phyloP scores from a whole-genome alignment of 2,113 vertebrate species.

The Perognathus longimembris region DNA sequence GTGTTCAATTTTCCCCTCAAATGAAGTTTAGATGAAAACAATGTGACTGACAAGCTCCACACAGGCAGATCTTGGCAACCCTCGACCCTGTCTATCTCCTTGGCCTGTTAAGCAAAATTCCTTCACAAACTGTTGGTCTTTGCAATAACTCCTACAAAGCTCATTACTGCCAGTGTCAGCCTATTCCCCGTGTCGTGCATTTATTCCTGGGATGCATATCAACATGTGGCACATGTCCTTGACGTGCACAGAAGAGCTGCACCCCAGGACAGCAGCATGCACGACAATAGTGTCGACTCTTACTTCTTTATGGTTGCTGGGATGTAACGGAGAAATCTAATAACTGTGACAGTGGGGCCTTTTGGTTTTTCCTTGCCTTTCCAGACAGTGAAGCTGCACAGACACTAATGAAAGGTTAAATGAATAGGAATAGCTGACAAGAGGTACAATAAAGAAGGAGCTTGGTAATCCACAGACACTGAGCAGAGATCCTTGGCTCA shows the following conservation, averaged over 20 bases:
- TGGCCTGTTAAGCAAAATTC: constrained; percentile 90
- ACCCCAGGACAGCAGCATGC: constrained; percentile 89
- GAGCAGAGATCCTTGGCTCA: constrained; percentile 91
- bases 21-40: constrained; percentile 83
- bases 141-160: constrained; percentile 90
- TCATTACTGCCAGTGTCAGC: constrained; percentile 87
- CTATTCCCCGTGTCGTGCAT: constrained; percentile 88
- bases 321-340: constrained; percentile 98
- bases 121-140: constrained; percentile 92
- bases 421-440: constrained; percentile 98
- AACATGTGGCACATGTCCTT: constrained; percentile 98
- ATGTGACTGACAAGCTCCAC: constrained; percentile 84
- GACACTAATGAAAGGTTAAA: constrained; percentile 99
- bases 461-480: constrained; percentile 91
- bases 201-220: constrained; percentile 89
- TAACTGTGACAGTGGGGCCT: constrained; percentile 99
- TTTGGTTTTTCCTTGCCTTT: constrained; percentile 94
- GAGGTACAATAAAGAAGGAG: constrained; percentile 95
- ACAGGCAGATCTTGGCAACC: constrained; percentile 85
- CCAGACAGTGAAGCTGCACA: constrained; percentile 93
- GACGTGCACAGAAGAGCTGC: constrained; percentile 92
- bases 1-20: constrained; percentile 74
- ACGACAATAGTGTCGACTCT: constrained; percentile 90
- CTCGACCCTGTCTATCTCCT: constrained; percentile 84
- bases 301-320: constrained; percentile 95